These are phyloP conservation scores for Ailurus styani DNA, from an alignment of 2,113 vertebrate species.

Conservation along the genomic window DNA sequence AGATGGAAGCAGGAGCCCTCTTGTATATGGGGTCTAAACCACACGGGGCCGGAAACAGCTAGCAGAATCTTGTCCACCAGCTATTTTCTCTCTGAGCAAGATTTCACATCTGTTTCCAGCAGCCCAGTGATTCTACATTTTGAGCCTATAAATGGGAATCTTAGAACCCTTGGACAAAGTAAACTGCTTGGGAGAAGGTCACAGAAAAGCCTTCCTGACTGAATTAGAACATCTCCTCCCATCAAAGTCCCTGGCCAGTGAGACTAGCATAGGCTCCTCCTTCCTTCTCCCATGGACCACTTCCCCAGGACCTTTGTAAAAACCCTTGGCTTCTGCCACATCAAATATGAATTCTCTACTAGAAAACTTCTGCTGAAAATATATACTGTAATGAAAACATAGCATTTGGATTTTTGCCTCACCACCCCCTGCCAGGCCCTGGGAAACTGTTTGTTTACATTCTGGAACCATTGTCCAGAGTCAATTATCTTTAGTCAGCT, in stretches of 20 bases:
- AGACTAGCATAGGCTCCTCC: neutral
- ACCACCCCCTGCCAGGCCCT: neutral
- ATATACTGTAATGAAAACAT: neutral
- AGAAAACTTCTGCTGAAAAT: neutral
- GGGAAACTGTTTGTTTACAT: constrained; percentile 19
- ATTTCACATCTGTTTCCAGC: neutral
- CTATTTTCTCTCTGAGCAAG: neutral
- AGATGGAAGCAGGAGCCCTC: neutral
- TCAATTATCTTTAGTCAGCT: neutral
- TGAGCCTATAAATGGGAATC: neutral
- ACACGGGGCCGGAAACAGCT: neutral
- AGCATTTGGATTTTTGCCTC: neutral
- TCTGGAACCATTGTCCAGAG: neutral
- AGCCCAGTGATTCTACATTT: neutral
- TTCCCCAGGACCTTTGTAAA: neutral
- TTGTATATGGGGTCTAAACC: neutral
- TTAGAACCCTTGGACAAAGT: neutral
- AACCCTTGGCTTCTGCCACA: neutral
- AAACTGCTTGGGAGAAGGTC: neutral
- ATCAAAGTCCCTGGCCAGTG: neutral
- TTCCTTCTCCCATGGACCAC: neutral
- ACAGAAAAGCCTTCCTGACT: neutral
- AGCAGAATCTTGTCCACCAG: neutral
- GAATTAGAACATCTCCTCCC: neutral
- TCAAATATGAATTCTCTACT: neutral